These are phyloP conservation scores for Scaptomyza graminum DNA, from an alignment of 1,140 invertebrate genomes.

Conservation along the genomic window DNA sequence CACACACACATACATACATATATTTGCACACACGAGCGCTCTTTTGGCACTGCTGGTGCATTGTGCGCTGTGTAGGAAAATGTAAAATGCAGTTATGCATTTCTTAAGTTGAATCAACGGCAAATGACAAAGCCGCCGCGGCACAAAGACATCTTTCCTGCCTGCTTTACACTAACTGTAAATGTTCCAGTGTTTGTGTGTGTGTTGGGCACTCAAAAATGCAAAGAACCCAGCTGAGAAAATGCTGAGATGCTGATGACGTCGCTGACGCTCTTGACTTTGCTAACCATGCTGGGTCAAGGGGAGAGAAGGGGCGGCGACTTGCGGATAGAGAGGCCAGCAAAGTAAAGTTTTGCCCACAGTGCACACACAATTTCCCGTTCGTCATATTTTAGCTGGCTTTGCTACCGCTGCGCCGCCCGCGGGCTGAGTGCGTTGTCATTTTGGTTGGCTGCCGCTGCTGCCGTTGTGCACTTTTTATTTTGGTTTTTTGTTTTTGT, in stretches of 20 bases:
- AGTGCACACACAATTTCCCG: slow-evolving; percentile 72
- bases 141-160: slow-evolving; percentile 30
- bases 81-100: slow-evolving; percentile 76
- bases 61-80: slow-evolving; percentile 47
- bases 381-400: slow-evolving; percentile 55
- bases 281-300: slow-evolving; percentile 8
- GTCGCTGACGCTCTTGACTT: slow-evolving; percentile 51
- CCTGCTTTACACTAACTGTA: slow-evolving; percentile 11
- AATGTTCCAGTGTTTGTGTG: slow-evolving; percentile 32
- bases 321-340: not conserved
- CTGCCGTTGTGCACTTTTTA: slow-evolving; percentile 5
- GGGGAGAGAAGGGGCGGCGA: not conserved
- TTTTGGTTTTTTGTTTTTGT: slow-evolving; percentile 57
- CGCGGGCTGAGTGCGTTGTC: slow-evolving; percentile 66
- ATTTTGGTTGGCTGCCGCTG: slow-evolving; percentile 55
- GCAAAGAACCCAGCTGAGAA: slow-evolving; percentile 57
- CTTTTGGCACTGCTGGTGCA: slow-evolving; percentile 45
- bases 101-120: slow-evolving; percentile 76
- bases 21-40: slow-evolving; percentile 49
- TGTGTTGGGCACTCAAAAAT: slow-evolving; percentile 53
- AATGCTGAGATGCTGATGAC: slow-evolving; percentile 64
- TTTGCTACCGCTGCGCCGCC: slow-evolving; percentile 16
- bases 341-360: slow-evolving; percentile 41
- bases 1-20: slow-evolving; percentile 11
- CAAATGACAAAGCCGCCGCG: slow-evolving; percentile 66